phyloP scores from a whole-genome alignment of 2,888 invertebrate genomes.

The Epistrophe grossulariae region DNA sequence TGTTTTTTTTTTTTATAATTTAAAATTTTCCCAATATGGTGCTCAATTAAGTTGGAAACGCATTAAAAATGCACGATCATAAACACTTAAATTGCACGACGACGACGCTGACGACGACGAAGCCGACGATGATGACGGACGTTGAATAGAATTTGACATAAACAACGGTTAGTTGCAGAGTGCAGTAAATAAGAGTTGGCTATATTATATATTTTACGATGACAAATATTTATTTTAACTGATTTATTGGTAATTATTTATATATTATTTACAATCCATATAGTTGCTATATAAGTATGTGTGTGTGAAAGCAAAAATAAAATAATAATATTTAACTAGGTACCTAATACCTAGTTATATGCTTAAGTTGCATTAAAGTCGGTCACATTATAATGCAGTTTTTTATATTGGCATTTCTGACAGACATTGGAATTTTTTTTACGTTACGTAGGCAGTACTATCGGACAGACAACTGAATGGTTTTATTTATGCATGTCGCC shows the following conservation, averaged over 20 bases:
- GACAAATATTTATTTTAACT: conserved; percentile 60
- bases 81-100: conserved; percentile 29
- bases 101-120: not conserved
- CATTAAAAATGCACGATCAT: conserved; percentile 45
- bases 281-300: conserved; percentile 1
- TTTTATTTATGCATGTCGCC: conserved; percentile 40
- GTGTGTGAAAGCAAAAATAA: not conserved
- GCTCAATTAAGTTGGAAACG: conserved; percentile 39
- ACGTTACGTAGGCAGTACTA: conserved; percentile 16
- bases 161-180: conserved; percentile 60
- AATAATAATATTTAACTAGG: not conserved
- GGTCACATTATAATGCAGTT: conserved; percentile 37
- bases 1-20: conserved; percentile 18
- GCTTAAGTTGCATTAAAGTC: conserved; percentile 17
- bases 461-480: conserved; percentile 27
- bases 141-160: conserved; percentile 56
- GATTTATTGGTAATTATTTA: conserved; percentile 45
- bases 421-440: conserved; percentile 19
- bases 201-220: conserved; percentile 10
- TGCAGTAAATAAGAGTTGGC: conserved; percentile 42
- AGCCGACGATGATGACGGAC: not conserved
- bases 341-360: not conserved
- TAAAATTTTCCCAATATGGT: conserved; percentile 33
- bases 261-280: conserved; percentile 3
- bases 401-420: conserved; percentile 3